Conservation (phyloP, 2,888 invertebrate species). For the Siphlonurus alternatus region DNA sequence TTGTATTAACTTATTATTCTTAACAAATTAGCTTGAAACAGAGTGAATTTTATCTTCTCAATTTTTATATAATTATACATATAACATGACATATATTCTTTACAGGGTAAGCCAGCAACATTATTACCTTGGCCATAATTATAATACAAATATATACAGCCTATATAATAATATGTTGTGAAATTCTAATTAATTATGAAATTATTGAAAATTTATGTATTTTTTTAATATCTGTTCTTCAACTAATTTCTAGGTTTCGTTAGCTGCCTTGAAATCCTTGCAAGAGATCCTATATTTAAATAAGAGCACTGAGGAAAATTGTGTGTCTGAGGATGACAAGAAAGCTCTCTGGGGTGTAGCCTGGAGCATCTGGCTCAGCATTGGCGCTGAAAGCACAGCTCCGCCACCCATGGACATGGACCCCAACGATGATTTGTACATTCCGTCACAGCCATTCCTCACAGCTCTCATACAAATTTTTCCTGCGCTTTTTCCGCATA, state of each 20-base stretch:
- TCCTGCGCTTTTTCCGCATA: constrained; percentile 83
- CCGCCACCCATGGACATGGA: constrained; percentile 28
- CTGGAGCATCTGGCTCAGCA: constrained; percentile 76
- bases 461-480: constrained; percentile 92
- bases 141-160: too few relatives aligned
- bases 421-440: constrained; percentile 42
- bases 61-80: not conserved
- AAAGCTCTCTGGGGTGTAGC: constrained; percentile 60
- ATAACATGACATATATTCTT: too few relatives aligned
- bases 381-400: constrained; percentile 61
- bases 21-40: constrained; percentile 2
- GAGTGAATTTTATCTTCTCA: constrained; percentile 1
- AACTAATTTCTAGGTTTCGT: constrained; percentile 45
- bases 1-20: not conserved
- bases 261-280: constrained; percentile 91
- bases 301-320: constrained; percentile 29
- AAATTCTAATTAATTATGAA: too few relatives aligned
- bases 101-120: too few relatives aligned
- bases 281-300: constrained; percentile 77
- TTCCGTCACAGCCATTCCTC: constrained; percentile 85
- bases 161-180: too few relatives aligned
- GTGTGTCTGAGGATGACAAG: constrained; percentile 24
- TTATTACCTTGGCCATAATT: too few relatives aligned
- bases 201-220: too few relatives aligned
- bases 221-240: not conserved